Evolutionary conservation across 2,113 vertebrate species (phyloP), one percentile per base, ranked within the genome.

Genomic region (Cisticola juncidis): DNA sequence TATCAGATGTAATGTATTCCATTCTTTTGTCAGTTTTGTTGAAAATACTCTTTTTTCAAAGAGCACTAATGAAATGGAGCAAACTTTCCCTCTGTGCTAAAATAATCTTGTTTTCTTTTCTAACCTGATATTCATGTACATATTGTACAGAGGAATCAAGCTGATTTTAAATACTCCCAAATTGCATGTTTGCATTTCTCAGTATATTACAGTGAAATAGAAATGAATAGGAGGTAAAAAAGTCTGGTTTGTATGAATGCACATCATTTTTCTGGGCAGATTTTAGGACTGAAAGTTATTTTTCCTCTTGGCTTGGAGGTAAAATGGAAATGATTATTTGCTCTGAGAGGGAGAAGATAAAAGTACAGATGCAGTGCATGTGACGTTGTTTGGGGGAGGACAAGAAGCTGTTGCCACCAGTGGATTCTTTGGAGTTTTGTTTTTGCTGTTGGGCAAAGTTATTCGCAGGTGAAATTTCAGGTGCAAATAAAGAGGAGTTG

Each of bases 301-400:
- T 92, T 84, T 92, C 92, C 96, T 79, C 65, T 95, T 97, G 80
- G 56, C 57, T 97, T 94, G 96, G 84, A 96, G 94, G 73, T 93
- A 95, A 94, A 79, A 96, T 76, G 60, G 84, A 80, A 94, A 85
- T 93, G 12, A 95, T 95, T 96, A 86, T 76, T 96, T 88, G 54
- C 78, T 97, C 7, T 16, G 82, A 82, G 85, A 88, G 91, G 51
- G 36, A 69, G 57, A 84, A 81, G 44, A 62, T 73, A 88, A 25
- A 40, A 77, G 33, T 42, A 26, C 38, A 81, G 71, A 84, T 86
- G 53, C 11, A 48, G 77, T 80, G 66, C 36, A 8, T 18, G 1
- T 70, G 73, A 22, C 58, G 35, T 60, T 66, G 44, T 23, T 16
- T 66, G 81, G n/a, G 79, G 87, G 44, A 94, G 69, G 79, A 70